Percentiles rank a stretch among this genome's conserved stretches.
phyloP scores from a whole-genome alignment of 1,140 invertebrate genomes.

The Brachionus koreanus region DNA sequence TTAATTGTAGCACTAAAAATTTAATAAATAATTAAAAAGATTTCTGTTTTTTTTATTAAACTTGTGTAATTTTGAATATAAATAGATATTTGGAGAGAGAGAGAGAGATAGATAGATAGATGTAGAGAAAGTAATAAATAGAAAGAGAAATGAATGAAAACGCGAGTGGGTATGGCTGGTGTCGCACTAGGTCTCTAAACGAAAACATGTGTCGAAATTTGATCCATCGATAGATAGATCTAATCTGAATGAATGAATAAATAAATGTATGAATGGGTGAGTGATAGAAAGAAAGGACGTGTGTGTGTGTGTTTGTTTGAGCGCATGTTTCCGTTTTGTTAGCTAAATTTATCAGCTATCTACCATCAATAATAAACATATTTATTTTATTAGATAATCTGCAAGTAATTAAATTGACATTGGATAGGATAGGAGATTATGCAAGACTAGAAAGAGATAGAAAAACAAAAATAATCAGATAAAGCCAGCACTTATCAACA shows the following conservation, averaged over 20 bases:
- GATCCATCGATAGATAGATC: neutral
- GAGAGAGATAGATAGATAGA: too few species aligned
- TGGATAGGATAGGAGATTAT: neutral
- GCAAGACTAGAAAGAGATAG: neutral
- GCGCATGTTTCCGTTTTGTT: neutral
- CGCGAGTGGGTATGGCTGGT: neutral
- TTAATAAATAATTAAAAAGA: too few species aligned
- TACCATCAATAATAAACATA: neutral
- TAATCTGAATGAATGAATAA: neutral
- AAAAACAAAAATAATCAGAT: neutral
- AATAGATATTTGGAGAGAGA: too few species aligned
- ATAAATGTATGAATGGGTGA: too few species aligned
- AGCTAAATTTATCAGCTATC: neutral
- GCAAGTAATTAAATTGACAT: conserved; percentile 20
- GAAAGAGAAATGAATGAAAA: too few species aligned
- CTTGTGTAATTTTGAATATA: too few species aligned
- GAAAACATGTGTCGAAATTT: conserved; percentile 16
- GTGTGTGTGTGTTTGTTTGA: neutral
- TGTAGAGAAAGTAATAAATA: too few species aligned
- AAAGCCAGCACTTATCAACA: neutral
- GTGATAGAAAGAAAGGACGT: neutral
- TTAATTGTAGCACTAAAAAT: too few species aligned
- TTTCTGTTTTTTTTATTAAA: too few species aligned
- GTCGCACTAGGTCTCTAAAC: neutral
- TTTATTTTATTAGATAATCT: conserved; percentile 19